Evolutionary conservation across 2,888 invertebrate species (phyloP).

Genomic region (Tromatobia lineatoria): DNA sequence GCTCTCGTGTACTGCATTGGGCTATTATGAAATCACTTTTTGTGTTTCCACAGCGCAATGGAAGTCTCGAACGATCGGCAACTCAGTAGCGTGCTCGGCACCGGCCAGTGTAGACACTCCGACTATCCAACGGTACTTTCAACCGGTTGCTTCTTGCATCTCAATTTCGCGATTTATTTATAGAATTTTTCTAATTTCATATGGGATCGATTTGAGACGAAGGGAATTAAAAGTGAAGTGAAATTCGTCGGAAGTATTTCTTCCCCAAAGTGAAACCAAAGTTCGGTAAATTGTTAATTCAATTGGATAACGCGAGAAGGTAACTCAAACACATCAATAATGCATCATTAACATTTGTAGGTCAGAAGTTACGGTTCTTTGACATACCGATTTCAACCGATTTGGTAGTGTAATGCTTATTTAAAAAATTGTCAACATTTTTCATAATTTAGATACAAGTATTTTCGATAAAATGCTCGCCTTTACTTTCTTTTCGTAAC

Average conservation of each 20-base stretch:
- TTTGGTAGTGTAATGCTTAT: too few species aligned
- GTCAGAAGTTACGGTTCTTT: background rate
- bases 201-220: background rate
- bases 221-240: background rate
- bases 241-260: background rate
- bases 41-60: slow-evolving; percentile 60
- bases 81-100: slow-evolving; percentile 78
- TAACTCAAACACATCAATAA: background rate
- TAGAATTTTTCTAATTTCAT: background rate
- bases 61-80: slow-evolving; percentile 70
- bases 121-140: slow-evolving; percentile 23
- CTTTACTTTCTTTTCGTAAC: too few species aligned
- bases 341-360: background rate
- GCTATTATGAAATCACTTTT: slow-evolving; percentile 75
- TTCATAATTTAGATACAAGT: too few species aligned
- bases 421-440: too few species aligned
- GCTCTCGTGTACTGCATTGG: slow-evolving; percentile 69
- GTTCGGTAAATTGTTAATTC: background rate
- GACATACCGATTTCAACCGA: background rate
- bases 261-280: background rate
- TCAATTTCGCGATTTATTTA: background rate
- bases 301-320: slow-evolving; percentile 28
- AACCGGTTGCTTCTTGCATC: background rate
- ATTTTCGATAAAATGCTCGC: too few species aligned
- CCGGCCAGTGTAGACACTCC: slow-evolving; percentile 74